Conservation (phyloP, 2,888 invertebrate species). For the Xanthorhoe spadicearia region DNA sequence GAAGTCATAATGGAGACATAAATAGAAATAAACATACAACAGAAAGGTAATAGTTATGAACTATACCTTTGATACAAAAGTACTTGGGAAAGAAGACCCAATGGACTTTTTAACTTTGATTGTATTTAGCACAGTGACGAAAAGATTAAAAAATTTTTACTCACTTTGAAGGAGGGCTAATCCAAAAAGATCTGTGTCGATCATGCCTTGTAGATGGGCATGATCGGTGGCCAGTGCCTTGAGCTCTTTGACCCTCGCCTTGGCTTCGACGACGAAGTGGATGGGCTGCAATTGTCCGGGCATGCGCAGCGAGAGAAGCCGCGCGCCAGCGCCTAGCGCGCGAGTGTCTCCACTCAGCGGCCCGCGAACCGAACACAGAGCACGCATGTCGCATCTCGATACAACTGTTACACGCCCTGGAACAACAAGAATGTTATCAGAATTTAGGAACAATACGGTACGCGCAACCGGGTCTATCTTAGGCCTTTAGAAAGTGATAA, state of each 20-base stretch:
- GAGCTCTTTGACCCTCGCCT: constrained; percentile 93
- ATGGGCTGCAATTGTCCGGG: constrained; percentile 82
- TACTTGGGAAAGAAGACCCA: too few species aligned
- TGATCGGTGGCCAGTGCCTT: constrained; percentile 92
- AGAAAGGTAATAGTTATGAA: too few species aligned
- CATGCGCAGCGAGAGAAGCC: constrained; percentile 87
- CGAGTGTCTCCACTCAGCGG: constrained; percentile 91
- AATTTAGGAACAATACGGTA: not conserved
- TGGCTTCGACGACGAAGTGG: constrained; percentile 88
- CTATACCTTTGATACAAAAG: too few species aligned
- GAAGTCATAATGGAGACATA: too few species aligned
- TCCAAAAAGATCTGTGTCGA: constrained; percentile 94
- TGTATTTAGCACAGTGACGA: too few species aligned
- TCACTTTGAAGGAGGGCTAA: constrained; percentile 93
- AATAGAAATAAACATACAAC: too few species aligned
- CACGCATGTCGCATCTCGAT: constrained; percentile 88
- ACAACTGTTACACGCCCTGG: constrained; percentile 78
- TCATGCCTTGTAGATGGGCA: constrained; percentile 92
- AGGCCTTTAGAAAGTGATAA: too few species aligned
- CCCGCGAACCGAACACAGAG: constrained; percentile 93
- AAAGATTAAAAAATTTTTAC: constrained; percentile 36
- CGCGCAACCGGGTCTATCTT: too few species aligned
- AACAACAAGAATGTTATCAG: constrained; percentile 48
- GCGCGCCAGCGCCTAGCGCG: constrained; percentile 86
- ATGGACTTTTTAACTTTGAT: too few species aligned